These are phyloP conservation scores for Acleris sparsana DNA, from an alignment of 2,888 invertebrate genomes.

Conservation along the genomic window DNA sequence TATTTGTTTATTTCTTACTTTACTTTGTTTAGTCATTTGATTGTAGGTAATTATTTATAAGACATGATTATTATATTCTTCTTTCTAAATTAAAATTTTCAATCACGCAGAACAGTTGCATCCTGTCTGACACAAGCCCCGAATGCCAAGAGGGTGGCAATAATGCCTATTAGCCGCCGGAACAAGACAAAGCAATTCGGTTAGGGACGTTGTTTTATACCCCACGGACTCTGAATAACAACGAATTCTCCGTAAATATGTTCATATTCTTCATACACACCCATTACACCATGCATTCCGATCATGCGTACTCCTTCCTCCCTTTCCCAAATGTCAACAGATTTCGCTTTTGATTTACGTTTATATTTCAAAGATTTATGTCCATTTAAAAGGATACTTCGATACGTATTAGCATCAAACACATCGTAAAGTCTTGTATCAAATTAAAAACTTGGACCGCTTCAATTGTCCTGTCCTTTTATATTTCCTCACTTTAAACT, in stretches of 20 bases:
- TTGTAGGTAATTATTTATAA: not conserved
- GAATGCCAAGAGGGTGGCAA: constrained; percentile 75
- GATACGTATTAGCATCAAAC: constrained; percentile 17
- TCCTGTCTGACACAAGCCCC: constrained; percentile 73
- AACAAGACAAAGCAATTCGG: constrained; percentile 71
- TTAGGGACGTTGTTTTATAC: constrained; percentile 80
- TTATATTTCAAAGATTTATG: constrained; percentile 63
- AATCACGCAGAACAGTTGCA: constrained; percentile 77
- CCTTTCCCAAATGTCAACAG: constrained; percentile 59
- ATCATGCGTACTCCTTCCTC: constrained; percentile 75
- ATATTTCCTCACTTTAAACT: constrained; percentile 80
- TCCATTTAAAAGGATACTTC: constrained; percentile 64
- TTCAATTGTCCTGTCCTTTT: constrained; percentile 70
- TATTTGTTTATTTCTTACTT: no score
- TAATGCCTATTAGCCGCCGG: constrained; percentile 66
- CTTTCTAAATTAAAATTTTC: constrained; percentile 62
- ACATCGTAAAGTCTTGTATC: constrained; percentile 29
- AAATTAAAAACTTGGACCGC: constrained; percentile 42
- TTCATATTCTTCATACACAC: constrained; percentile 79
- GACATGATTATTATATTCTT: constrained; percentile 40
- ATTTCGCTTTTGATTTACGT: constrained; percentile 68
- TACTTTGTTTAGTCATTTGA: not conserved
- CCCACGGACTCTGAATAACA: constrained; percentile 76
- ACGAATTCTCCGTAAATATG: constrained; percentile 76
- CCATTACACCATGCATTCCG: constrained; percentile 74